Evolutionary conservation across 2,797 vertebrate species (phyloP), one percentile per base, ranked within the genome.

Genomic region (Remorina albescens): DNA sequence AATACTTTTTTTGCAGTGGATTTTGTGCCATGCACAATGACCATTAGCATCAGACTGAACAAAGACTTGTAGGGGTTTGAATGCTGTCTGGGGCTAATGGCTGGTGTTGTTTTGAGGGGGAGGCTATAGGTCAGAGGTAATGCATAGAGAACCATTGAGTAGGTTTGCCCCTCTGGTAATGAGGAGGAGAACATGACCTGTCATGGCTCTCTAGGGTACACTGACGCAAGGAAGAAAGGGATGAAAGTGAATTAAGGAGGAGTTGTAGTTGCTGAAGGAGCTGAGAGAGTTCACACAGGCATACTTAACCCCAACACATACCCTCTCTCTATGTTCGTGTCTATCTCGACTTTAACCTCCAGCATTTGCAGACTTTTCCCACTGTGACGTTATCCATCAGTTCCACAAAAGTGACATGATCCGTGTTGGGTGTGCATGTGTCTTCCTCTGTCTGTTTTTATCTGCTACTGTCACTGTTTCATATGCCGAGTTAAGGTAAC

Each of bases 111-210:
- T 60, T 19, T n/a, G 13, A n/a, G 44, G 57, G 53, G 57, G 50
- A 55, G 64, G 41, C 53, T 56, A 13, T 58, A 79, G 87, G 86
- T 91, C 82, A 87, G 47, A 80, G 80, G 76, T 80, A 76, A 86
- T 68, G 61, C 53, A 66, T 44, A 78, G 63, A 54, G 28, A 69
- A 19, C 44, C 64, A 74, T 86, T 90, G 36, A 81, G 54, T 76
- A 79, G 76, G 71, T 74, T 88, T 34, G 32, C 49, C 57, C 54
- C 47, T 32, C 19, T 56, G 44, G n/a, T 80, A 67, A 70, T 55
- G n/a, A 72, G 76, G 81, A 84, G 68, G 79, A 75, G 77, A 80
- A 25, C 47, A 56, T 89, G 87, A 87, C 78, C 77, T 75, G 59
- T 55, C 26, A 9, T 50, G 80, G 73, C 79, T 88, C 58, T 83